Conservation (phyloP, 2,888 invertebrate species). For the Magallana nippona region DNA sequence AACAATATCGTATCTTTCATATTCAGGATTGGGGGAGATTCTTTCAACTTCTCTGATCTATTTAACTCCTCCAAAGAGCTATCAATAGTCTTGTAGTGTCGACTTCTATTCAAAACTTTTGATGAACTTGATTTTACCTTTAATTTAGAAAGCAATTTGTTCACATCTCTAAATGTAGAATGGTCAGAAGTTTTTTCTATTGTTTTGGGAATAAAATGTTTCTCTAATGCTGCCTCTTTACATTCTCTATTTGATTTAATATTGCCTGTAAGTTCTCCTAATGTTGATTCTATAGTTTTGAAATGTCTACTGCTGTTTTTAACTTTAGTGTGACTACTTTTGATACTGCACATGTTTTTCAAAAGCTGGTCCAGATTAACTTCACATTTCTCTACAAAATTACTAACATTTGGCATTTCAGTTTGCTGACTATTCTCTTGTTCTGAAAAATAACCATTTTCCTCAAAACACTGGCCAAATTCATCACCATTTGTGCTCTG, state of each 20-base stretch:
- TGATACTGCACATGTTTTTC: not conserved
- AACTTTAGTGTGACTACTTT: not conserved
- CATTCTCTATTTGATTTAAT: not conserved
- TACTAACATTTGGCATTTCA: not conserved
- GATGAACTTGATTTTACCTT: not conserved
- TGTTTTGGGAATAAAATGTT: too few species aligned
- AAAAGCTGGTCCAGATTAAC: not conserved
- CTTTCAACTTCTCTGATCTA: not conserved
- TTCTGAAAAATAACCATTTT: not conserved
- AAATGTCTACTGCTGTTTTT: slow-evolving; percentile 11
- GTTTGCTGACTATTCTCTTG: too few species aligned
- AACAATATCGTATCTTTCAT: too few species aligned
- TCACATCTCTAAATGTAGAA: not conserved
- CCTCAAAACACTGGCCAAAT: not conserved
- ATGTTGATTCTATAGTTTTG: slow-evolving; percentile 12
- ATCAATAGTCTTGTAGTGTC: not conserved
- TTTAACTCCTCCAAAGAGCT: not conserved
- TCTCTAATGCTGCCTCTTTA: not conserved
- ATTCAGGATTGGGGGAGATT: not conserved
- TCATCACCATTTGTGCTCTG: not conserved
- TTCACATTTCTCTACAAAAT: not conserved
- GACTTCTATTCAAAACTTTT: not conserved
- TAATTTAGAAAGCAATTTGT: slow-evolving; percentile 4
- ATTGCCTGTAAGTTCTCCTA: not conserved
- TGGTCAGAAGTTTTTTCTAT: too few species aligned